These are phyloP conservation scores for Todiramphus chloris DNA, from an alignment of 2,113 vertebrate genomes.

Conservation along the genomic window DNA sequence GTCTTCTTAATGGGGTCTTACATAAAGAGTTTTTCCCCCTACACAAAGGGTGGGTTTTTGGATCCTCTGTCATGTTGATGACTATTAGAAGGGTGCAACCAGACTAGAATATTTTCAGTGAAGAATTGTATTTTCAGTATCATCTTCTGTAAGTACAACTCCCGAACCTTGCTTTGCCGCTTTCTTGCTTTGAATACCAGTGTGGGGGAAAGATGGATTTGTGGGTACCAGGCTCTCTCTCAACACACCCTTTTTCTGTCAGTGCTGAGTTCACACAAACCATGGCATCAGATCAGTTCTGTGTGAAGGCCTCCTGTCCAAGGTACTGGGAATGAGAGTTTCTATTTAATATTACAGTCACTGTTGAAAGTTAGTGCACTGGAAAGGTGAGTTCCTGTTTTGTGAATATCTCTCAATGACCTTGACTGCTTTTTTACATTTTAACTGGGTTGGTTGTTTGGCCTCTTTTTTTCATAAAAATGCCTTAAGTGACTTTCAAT, in stretches of 20 bases:
- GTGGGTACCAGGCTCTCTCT: background rate
- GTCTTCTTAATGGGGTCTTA: background rate
- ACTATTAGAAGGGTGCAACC: background rate
- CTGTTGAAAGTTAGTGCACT: background rate
- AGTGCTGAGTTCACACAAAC: background rate
- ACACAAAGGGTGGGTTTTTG: background rate
- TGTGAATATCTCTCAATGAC: background rate
- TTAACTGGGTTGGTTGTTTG: background rate
- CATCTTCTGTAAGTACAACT: background rate
- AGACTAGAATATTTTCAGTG: background rate
- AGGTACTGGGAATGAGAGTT: background rate
- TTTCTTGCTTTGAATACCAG: background rate
- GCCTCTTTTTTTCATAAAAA: background rate
- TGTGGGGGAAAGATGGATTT: background rate
- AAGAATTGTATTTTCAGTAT: background rate
- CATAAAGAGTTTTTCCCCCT: background rate
- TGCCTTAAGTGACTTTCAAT: background rate
- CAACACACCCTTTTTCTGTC: background rate
- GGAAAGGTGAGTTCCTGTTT: background rate
- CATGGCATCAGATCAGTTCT: background rate
- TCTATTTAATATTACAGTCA: accelerated
- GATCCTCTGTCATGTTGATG: background rate
- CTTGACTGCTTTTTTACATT: background rate
- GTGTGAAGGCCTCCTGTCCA: background rate
- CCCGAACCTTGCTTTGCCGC: background rate